A percentile compares a stretch with the other conserved stretches of the same genome.
Evolutionary conservation across 1,140 invertebrate genomes (phyloP).

Genomic region (Monochamus saltuarius): DNA sequence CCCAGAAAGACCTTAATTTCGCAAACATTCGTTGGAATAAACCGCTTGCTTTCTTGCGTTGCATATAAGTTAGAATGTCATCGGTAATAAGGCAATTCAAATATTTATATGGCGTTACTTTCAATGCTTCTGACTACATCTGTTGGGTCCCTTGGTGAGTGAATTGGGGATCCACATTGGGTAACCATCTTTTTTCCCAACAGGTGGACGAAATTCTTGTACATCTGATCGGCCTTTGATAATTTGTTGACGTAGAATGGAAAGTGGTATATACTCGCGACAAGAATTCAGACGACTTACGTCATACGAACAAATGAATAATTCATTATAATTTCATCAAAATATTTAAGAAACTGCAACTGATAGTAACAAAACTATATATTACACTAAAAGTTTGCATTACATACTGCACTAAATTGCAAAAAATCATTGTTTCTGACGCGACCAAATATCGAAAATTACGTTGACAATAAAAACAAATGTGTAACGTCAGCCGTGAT

Average conservation of each 20-base stretch:
- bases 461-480: no score
- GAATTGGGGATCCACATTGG: not conserved
- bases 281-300: no score
- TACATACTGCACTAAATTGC: no score
- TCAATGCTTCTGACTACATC: not conserved
- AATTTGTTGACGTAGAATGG: not conserved
- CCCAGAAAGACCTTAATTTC: slow-evolving; percentile 31
- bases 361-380: no score
- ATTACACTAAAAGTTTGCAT: no score
- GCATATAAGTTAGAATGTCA: slow-evolving; percentile 7
- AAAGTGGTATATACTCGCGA: not conserved
- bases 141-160: not conserved
- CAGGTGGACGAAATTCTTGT: not conserved
- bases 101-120: slow-evolving; percentile 4
- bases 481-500: no score
- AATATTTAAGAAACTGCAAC: no score
- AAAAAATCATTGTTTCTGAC: no score
- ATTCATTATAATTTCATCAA: no score
- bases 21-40: not conserved
- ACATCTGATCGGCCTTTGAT: not conserved
- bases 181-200: not conserved
- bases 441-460: no score
- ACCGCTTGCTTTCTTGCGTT: not conserved
- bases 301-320: no score
- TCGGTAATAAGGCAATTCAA: not conserved